These are phyloP conservation scores for Diplazon laetatorius DNA, from an alignment of 2,888 invertebrate species.

Conservation along the genomic window DNA sequence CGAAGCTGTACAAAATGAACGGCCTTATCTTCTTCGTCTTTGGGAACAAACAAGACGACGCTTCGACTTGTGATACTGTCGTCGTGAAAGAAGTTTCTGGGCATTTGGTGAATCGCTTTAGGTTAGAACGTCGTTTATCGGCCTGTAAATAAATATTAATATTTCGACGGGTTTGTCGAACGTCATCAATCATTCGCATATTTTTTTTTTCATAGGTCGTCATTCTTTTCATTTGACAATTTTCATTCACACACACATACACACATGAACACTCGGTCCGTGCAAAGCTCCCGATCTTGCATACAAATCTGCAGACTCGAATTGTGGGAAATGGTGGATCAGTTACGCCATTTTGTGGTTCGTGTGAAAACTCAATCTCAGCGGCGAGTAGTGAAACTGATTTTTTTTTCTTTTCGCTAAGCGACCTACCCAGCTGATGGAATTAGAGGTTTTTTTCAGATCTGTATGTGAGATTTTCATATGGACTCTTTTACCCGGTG, in stretches of 20 bases:
- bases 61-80: background rate
- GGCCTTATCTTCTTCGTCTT: slow-evolving; percentile 38
- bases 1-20: slow-evolving; percentile 46
- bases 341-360: no score
- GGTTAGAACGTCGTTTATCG: slow-evolving; percentile 25
- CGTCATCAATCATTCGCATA: background rate
- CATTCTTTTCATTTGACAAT: slow-evolving; percentile 4
- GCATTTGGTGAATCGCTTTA: slow-evolving; percentile 3
- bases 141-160: slow-evolving; percentile 57
- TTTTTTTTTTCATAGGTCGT: slow-evolving; percentile 16
- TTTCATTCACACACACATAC: slow-evolving; percentile 1
- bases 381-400: no score
- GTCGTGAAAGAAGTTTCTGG: background rate
- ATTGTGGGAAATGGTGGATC: no score
- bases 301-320: no score
- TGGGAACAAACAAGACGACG: slow-evolving; percentile 3
- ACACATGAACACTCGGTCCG: slow-evolving; percentile 7
- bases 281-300: no score
- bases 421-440: no score
- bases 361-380: no score
- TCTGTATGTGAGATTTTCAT: background rate
- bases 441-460: no score
- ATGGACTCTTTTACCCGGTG: slow-evolving; percentile 19
- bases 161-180: background rate
- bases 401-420: no score